These are phyloP conservation scores for Drosophila sulfurigaster DNA, from an alignment of 1,140 invertebrate species.

Conservation along the genomic window DNA sequence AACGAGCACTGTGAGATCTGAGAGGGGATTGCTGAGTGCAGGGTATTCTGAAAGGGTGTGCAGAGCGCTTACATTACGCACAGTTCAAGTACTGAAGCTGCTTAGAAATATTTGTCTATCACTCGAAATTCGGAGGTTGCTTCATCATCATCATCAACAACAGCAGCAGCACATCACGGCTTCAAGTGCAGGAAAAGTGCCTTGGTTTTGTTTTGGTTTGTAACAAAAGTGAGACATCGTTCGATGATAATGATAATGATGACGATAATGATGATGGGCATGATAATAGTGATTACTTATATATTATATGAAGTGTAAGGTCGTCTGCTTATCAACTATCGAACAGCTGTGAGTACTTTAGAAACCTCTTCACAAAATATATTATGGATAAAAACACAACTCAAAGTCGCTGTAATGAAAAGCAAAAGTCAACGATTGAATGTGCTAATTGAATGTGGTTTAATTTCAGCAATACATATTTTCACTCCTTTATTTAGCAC, in stretches of 20 bases:
- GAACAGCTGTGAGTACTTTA: conserved; percentile 12
- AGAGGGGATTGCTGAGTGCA: neutral
- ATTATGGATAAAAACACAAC: neutral
- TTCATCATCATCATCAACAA: conserved; percentile 26
- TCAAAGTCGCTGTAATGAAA: neutral
- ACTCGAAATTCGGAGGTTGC: conserved; percentile 42
- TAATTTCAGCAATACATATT: neutral
- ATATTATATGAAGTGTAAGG: conserved; percentile 14
- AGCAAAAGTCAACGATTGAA: conserved; percentile 5
- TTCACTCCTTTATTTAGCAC: conserved; percentile 1
- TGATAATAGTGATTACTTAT: conserved; percentile 5
- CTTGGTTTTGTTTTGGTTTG: conserved; percentile 26
- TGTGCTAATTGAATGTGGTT: neutral
- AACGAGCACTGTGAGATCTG: neutral
- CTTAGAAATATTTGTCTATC: conserved; percentile 50
- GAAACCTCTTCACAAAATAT: neutral
- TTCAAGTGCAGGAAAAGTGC: conserved; percentile 33
- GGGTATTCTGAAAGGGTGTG: conserved; percentile 31
- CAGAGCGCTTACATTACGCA: conserved; percentile 39
- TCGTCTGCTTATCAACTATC: conserved; percentile 20
- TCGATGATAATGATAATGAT: neutral
- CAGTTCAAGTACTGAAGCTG: conserved; percentile 25
- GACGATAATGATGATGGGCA: neutral
- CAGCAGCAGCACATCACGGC: conserved; percentile 10
- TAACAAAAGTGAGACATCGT: conserved; percentile 38